Percentiles rank a stretch among this genome's conserved stretches.
phyloP scores from a whole-genome alignment of 2,888 invertebrate genomes.

The Coremacera marginata region DNA sequence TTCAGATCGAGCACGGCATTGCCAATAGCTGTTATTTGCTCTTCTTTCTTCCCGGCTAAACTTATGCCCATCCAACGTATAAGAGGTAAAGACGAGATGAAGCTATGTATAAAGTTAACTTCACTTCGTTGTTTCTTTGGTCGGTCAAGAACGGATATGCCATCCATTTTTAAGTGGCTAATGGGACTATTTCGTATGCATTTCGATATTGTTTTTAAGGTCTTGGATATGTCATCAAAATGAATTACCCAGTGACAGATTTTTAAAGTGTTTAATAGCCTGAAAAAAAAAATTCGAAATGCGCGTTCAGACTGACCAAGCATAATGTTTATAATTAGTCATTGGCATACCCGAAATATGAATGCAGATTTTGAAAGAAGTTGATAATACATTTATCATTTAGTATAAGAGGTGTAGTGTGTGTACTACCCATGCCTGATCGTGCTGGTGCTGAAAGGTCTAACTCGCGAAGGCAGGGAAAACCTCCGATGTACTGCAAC shows the following conservation, averaged over 20 bases:
- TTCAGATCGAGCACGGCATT: constrained; percentile 59
- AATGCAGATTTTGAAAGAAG: constrained; percentile 69
- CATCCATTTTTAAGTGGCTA: constrained; percentile 61
- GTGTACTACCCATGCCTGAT: constrained; percentile 65
- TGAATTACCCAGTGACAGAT: constrained; percentile 62
- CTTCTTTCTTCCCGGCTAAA: constrained; percentile 58
- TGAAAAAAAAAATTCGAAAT: constrained; percentile 38
- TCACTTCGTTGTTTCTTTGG: constrained; percentile 57
- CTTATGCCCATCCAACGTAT: constrained; percentile 61
- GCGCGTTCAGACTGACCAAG: neutral
- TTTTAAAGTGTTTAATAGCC: constrained; percentile 59
- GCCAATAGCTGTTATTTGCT: constrained; percentile 59
- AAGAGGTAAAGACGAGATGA: constrained; percentile 55
- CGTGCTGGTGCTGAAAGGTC: constrained; percentile 70
- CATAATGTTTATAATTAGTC: neutral
- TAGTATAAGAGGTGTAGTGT: constrained; percentile 66
- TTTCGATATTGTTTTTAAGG: constrained; percentile 57
- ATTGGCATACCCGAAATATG: constrained; percentile 64
- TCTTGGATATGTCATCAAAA: constrained; percentile 58
- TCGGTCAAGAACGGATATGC: constrained; percentile 58
- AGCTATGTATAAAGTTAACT: constrained; percentile 56
- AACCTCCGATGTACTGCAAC: constrained; percentile 70
- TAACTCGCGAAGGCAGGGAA: constrained; percentile 70
- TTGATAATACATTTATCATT: constrained; percentile 70
- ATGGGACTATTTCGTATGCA: constrained; percentile 58